Evolutionary conservation across 2,797 vertebrate genomes (phyloP).

Genomic region (Rhyacichthys aspro): DNA sequence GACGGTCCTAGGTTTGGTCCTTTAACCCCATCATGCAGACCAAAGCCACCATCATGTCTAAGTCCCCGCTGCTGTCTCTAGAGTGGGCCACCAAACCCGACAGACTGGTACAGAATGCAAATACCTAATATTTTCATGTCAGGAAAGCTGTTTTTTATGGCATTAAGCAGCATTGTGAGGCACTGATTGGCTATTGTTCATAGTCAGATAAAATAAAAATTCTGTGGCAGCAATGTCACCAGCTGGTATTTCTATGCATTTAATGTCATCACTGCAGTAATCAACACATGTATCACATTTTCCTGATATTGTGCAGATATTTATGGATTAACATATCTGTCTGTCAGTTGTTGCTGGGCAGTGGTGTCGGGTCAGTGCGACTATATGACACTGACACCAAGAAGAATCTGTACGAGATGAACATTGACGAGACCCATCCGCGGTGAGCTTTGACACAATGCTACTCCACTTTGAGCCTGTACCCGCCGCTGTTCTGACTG

Average conservation of each 20-base stretch:
- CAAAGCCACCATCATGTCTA: slow-evolving; percentile 98
- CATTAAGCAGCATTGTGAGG: no score
- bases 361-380: slow-evolving; percentile 91
- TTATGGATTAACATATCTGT: background rate
- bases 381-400: slow-evolving; percentile 98
- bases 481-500: background rate
- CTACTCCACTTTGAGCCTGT: background rate
- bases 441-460: slow-evolving; percentile 74
- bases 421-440: slow-evolving; percentile 90
- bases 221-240: no score
- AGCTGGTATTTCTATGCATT: no score
- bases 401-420: slow-evolving; percentile 97
- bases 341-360: slow-evolving; percentile 90
- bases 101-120: slow-evolving; percentile 93
- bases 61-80: slow-evolving; percentile 93
- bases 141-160: no score
- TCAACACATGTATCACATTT: no score
- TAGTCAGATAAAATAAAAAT: no score
- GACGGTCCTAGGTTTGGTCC: slow-evolving; percentile 87
- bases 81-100: slow-evolving; percentile 98
- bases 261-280: no score
- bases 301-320: background rate
- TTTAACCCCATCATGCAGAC: slow-evolving; percentile 98
- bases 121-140: no score
- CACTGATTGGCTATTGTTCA: no score